These are phyloP conservation scores for Chrysotoxum bicinctum DNA, from an alignment of 2,888 invertebrate species.

Conservation along the genomic window DNA sequence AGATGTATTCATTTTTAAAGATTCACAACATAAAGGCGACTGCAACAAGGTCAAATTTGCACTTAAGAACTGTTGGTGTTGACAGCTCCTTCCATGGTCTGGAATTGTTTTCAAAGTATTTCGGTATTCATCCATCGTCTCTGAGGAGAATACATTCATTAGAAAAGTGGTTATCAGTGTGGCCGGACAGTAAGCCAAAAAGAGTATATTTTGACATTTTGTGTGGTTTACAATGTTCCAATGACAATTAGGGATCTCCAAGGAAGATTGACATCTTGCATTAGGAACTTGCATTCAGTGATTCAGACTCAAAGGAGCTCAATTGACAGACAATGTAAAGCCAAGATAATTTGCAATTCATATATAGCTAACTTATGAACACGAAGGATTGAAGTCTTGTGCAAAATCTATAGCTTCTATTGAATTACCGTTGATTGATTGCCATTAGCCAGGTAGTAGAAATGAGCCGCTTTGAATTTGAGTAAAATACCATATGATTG, in stretches of 20 bases:
- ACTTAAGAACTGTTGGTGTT: constrained; percentile 1
- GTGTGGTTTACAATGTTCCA: constrained; percentile 1
- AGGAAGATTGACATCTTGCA: constrained; percentile 7
- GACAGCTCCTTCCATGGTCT: constrained; percentile 22
- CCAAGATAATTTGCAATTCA: background rate
- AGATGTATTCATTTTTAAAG: no score
- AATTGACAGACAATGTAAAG: background rate
- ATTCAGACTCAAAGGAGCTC: constrained; percentile 14
- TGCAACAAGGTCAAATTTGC: background rate
- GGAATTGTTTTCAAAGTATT: constrained; percentile 6
- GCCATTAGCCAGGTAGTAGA: constrained; percentile 44
- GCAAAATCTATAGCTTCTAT: constrained; percentile 9
- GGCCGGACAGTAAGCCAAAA: constrained; percentile 34
- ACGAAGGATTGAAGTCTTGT: background rate
- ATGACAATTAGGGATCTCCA: constrained; percentile 9
- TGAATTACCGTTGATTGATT: constrained; percentile 28
- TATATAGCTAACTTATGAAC: background rate
- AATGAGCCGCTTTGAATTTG: constrained; percentile 52
- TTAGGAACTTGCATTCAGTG: background rate
- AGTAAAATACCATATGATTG: constrained; percentile 49
- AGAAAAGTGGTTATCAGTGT: constrained; percentile 7
- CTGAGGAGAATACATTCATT: background rate
- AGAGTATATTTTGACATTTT: constrained; percentile 20
- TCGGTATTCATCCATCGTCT: background rate
- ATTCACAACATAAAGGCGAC: background rate